phyloP scores from a whole-genome alignment of 30 jellyfish, hydroid and myxozoan genomes.

The Aurelia aurita complex sp. Pacific region DNA sequence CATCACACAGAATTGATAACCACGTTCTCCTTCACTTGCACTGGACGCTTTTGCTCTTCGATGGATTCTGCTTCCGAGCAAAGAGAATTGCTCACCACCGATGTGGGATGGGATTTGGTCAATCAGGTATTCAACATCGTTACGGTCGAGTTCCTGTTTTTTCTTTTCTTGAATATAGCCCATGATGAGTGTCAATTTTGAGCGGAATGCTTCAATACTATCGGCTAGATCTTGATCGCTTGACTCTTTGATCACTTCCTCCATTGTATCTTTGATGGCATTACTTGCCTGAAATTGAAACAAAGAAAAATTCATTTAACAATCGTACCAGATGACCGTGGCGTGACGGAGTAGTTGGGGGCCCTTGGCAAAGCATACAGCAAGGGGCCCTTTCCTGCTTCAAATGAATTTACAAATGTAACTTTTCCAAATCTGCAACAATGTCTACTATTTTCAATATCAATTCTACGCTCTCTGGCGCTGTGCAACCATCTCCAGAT shows the following conservation, averaged over 20 bases:
- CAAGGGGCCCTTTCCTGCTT: too few species aligned
- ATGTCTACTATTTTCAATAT: too few species aligned
- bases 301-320: neutral
- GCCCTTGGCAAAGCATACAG: too few species aligned
- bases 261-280: constrained; percentile 16
- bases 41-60: neutral
- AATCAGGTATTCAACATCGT: neutral
- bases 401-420: too few species aligned
- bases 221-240: constrained; percentile 18
- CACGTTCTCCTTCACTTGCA: constrained; percentile 13
- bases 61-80: neutral
- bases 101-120: neutral
- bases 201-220: neutral
- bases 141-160: neutral
- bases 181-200: neutral
- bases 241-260: constrained; percentile 15
- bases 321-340: too few species aligned
- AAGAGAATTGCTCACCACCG: neutral
- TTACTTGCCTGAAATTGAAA: constrained; percentile 3
- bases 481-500: too few species aligned
- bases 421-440: too few species aligned
- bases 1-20: constrained; percentile 15
- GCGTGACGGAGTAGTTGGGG: too few species aligned
- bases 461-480: too few species aligned
- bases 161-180: neutral